Conservation (phyloP, 1,140 invertebrate species). For the Ericerus pela region DNA sequence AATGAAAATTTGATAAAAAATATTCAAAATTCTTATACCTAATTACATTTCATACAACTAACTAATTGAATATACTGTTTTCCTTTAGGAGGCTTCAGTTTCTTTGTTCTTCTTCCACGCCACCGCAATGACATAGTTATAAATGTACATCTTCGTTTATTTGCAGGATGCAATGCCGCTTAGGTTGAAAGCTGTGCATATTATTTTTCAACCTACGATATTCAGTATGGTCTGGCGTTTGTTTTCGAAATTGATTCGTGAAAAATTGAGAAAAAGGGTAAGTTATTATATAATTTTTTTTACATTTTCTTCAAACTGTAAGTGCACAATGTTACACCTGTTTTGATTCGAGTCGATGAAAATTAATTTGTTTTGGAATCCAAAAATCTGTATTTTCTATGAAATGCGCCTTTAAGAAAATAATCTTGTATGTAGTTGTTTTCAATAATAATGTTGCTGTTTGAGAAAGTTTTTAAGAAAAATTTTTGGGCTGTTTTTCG, state of each 20-base stretch:
- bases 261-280: conserved; percentile 68
- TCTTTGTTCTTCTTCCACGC: background rate
- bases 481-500: too few relatives aligned
- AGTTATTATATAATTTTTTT: conserved; percentile 25
- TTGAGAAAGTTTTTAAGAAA: too few relatives aligned
- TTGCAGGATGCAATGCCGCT: conserved; percentile 79
- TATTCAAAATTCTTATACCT: too few relatives aligned
- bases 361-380: too few relatives aligned
- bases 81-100: background rate
- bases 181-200: conserved; percentile 74
- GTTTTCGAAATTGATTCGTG: conserved; percentile 71
- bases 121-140: background rate
- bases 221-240: conserved; percentile 78
- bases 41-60: too few relatives aligned
- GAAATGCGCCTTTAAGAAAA: too few relatives aligned
- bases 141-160: conserved; percentile 30
- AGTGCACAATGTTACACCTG: too few relatives aligned
- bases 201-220: conserved; percentile 75
- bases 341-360: too few relatives aligned
- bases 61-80: too few relatives aligned
- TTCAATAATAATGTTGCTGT: background rate
- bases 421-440: too few relatives aligned
- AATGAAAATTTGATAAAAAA: too few relatives aligned
- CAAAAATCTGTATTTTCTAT: too few relatives aligned
- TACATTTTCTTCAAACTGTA: background rate